These are phyloP conservation scores for Thamnophis sirtalis DNA, from an alignment of 2,113 vertebrate species.

Conservation along the genomic window DNA sequence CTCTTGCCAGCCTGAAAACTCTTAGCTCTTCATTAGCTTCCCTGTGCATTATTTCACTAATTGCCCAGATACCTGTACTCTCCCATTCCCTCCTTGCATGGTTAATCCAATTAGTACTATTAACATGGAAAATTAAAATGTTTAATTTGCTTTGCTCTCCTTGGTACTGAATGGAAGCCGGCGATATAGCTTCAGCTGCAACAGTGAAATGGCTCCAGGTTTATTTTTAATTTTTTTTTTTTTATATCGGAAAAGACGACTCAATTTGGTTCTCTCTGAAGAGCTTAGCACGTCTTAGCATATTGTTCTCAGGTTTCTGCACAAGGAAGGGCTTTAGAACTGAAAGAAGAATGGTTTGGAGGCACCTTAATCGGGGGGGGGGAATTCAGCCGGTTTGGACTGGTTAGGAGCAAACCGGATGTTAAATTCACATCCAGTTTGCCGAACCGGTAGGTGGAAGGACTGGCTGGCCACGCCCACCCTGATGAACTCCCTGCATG, in stretches of 20 bases:
- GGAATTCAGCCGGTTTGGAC: too few relatives aligned
- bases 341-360: background rate
- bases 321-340: too few relatives aligned
- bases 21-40: background rate
- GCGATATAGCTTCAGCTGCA: background rate
- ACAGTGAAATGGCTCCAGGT: background rate
- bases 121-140: slow-evolving; percentile 40
- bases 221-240: background rate
- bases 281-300: background rate
- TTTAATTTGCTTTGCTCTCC: slow-evolving; percentile 13
- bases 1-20: slow-evolving; percentile 13
- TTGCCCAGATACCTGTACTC: slow-evolving; percentile 39
- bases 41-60: slow-evolving; percentile 27
- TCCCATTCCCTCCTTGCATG: slow-evolving; percentile 19
- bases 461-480: too few relatives aligned
- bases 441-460: too few relatives aligned
- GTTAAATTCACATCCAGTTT: too few relatives aligned
- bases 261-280: background rate
- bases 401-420: too few relatives aligned
- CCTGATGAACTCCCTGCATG: too few relatives aligned
- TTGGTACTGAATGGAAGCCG: background rate
- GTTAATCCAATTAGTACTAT: slow-evolving; percentile 36
- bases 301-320: background rate
- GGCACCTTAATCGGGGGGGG: too few relatives aligned
- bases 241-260: background rate